These are phyloP conservation scores for Phytoseiulus persimilis DNA, from an alignment of 2,888 invertebrate genomes.

Conservation along the genomic window DNA sequence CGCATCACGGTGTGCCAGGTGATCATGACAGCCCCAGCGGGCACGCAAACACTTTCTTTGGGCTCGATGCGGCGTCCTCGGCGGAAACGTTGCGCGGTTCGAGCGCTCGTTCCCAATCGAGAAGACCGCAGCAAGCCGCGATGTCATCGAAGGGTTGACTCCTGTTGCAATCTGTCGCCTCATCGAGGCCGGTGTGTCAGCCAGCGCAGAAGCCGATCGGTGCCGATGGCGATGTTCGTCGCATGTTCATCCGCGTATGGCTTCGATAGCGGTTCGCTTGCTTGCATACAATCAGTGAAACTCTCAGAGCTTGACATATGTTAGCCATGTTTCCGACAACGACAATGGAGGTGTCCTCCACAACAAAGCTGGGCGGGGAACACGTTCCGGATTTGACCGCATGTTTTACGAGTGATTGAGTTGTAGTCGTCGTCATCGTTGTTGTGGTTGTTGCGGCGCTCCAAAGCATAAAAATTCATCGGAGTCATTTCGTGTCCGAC, in stretches of 20 bases:
- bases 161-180: background rate
- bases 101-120: background rate
- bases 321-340: background rate
- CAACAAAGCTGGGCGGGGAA: background rate
- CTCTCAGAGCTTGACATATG: background rate
- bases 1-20: no score
- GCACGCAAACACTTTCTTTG: background rate
- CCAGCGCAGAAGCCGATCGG: background rate
- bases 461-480: background rate
- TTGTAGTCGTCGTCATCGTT: background rate
- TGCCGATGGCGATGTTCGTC: background rate
- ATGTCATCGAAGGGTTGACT: background rate
- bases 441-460: background rate
- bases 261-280: background rate
- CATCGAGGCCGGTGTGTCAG: background rate
- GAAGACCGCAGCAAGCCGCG: background rate
- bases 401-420: conserved; percentile 5
- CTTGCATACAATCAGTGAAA: background rate
- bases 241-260: no score
- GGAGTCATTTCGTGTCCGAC: background rate
- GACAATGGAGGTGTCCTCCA: background rate
- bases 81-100: no score
- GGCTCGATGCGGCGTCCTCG: background rate
- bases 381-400: background rate
- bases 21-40: no score